Evolutionary conservation across 1,140 invertebrate species (phyloP).

Genomic region (Conus ventricosus): DNA sequence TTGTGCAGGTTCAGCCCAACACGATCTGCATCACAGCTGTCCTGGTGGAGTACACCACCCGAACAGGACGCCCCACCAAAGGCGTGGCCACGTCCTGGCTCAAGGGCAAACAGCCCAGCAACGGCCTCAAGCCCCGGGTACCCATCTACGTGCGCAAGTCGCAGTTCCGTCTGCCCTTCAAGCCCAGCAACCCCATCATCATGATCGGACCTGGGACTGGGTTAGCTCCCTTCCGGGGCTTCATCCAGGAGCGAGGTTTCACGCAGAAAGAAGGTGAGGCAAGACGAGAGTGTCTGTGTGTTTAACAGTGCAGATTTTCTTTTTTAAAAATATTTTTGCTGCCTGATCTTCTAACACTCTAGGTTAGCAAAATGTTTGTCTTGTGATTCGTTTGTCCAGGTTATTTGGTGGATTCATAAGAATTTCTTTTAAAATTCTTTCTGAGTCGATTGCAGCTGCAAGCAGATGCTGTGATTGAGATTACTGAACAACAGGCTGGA

Average conservation of each 20-base stretch:
- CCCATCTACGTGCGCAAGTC: conserved; percentile 85
- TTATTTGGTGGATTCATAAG: too few relatives aligned
- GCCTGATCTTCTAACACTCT: too few relatives aligned
- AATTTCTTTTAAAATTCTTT: too few relatives aligned
- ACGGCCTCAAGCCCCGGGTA: conserved; percentile 72
- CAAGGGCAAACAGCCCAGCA: conserved; percentile 79
- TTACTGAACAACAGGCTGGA: too few relatives aligned
- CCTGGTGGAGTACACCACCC: conserved; percentile 94
- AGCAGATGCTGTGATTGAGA: too few relatives aligned
- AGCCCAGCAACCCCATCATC: conserved; percentile 93
- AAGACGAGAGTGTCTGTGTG: not conserved
- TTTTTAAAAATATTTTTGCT: too few relatives aligned
- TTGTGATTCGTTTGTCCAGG: too few relatives aligned
- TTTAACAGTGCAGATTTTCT: too few relatives aligned
- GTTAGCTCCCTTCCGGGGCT: conserved; percentile 97
- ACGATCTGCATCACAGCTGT: conserved; percentile 97
- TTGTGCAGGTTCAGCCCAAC: conserved; percentile 83
- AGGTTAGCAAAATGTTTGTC: too few relatives aligned
- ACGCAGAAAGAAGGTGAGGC: conserved; percentile 74
- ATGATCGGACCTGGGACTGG: conserved; percentile 99
- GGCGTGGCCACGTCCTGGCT: conserved; percentile 97
- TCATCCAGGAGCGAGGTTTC: conserved; percentile 93
- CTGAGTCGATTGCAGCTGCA: too few relatives aligned
- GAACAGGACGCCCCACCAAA: conserved; percentile 89
- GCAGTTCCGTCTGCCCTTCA: conserved; percentile 95